Base-by-base conservation (phyloP, 2,888 invertebrate species). In the Agriopis aurantiaria region DNA sequence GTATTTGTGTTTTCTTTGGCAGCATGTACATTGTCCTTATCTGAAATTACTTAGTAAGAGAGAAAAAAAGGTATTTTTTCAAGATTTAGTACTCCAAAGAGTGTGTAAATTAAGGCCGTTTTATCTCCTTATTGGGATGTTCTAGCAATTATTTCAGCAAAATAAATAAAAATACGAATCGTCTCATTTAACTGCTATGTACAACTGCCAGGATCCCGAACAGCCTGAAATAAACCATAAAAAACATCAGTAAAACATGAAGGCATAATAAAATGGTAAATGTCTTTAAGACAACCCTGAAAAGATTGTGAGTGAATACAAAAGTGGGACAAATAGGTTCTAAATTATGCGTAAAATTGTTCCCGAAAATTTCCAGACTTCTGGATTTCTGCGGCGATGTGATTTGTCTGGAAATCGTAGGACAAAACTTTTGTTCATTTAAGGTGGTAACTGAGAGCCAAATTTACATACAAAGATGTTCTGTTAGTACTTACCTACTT, bases 331-430 rank as follows among this genome's bases (percentile, higher is more conserved):
- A 62, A 62, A 43, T 23, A 62, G 62, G 62, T 52, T 14, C 53
- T 53, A 53, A 62, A 62, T 62, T 53, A 62, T 62, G 12, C 62
- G 53, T 53, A 62, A 53, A 45, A 62, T 43, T 61, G 52, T 61
- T 11, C 40, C 43, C 11, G 40, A 61, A 61, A 52, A 41, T 46
- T 12, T 49, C 33, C 14, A 60, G 49, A 60, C 49, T 49, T 51
- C 60, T 9, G 23, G 46, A 48, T 49, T 12, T 14, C 1, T 49
- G 11, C 43, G 9, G 56, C 40, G 40, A 40, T 51, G 49, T 14
- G 14, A 51, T 60, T 60, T 60, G 49, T 49, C 11, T 23, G 46
- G 8, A 12, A 58, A 23, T 58, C 11, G 23, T 33, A n/a, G 12
- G n/a, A 46, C 5, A n/a, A n/a, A 9, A 41, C 23, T 58, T 58